These are phyloP conservation scores for Apogon hyalosoma DNA, from an alignment of 2,797 vertebrate genomes.

Conservation along the genomic window DNA sequence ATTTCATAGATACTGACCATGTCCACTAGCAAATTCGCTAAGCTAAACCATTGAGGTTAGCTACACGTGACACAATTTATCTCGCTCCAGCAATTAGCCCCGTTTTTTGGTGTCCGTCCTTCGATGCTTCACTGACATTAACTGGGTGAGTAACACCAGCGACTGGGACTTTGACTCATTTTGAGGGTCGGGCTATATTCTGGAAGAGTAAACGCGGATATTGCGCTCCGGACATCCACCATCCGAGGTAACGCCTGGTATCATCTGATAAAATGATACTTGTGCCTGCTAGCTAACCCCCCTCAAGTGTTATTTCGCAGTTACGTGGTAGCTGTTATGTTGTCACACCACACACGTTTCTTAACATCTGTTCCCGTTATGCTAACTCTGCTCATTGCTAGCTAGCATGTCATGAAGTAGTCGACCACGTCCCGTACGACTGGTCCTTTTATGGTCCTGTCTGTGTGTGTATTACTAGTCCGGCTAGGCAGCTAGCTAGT, in stretches of 20 bases:
- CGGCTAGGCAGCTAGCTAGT: constrained; percentile 10
- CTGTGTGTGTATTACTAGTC: constrained; percentile 18
- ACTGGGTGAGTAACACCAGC: constrained; percentile 70
- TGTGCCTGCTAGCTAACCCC: neutral
- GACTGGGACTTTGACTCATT: constrained; percentile 26
- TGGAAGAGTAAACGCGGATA: constrained; percentile 27
- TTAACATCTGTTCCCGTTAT: constrained; percentile 34
- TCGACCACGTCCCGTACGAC: constrained; percentile 36
- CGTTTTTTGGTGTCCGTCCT: constrained; percentile 45
- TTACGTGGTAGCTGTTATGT: neutral
- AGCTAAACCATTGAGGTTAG: constrained; percentile 66
- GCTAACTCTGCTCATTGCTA: constrained; percentile 66
- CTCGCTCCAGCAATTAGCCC: constrained; percentile 40
- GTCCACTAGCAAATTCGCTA: constrained; percentile 58
- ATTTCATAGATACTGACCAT: constrained; percentile 56
- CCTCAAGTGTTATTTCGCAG: neutral
- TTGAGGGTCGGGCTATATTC: constrained; percentile 51
- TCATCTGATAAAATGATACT: neutral
- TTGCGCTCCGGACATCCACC: constrained; percentile 20
- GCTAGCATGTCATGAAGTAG: constrained; percentile 60
- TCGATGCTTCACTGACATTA: constrained; percentile 75
- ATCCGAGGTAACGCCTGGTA: constrained; percentile 7
- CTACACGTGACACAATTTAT: constrained; percentile 70
- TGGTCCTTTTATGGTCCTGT: constrained; percentile 71
- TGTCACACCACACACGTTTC: constrained; percentile 10